Conservation (phyloP, 2,113 vertebrate genomes). For the Xenopus tropicalis region UCB_Xtro_10.0 CM004446.2:120766501-120767000, state of each 20-base stretch:
- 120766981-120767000: constrained; percentile 67
- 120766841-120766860: no score
- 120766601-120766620: constrained; percentile 54
- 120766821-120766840: no score
- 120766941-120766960: constrained; percentile 87
- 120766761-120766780: no score
- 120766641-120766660: constrained; percentile 56
- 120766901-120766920: constrained; percentile 4
- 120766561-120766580: constrained; percentile 75
- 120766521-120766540: constrained; percentile 70
- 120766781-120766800: no score
- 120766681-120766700: no score
- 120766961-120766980: constrained; percentile 79
- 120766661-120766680: constrained; percentile 45
- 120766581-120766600: constrained; percentile 69
- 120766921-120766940: constrained; percentile 50
- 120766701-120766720: no score
- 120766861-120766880: constrained; percentile 19
- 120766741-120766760: no score
- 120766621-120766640: constrained; percentile 46
- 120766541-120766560: constrained; percentile 69
- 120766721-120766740: no score
- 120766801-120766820: no score
- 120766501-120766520: constrained; percentile 4
- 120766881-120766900: constrained; percentile 54